Evolutionary conservation across 2,888 invertebrate genomes (phyloP), one percentile per base, ranked within the genome.

Genomic region (Atherix ibis): DNA sequence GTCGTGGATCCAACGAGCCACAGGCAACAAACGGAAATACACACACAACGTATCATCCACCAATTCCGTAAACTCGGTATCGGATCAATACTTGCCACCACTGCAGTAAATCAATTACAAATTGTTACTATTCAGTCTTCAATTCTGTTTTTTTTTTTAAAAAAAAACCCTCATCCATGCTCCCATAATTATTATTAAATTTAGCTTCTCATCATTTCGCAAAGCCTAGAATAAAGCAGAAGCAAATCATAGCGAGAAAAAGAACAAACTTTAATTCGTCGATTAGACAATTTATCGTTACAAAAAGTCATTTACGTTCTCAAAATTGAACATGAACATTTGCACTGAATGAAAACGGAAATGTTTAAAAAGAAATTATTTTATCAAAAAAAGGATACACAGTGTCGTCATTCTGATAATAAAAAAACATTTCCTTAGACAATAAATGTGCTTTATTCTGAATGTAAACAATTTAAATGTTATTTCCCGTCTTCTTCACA

Each of bases 1-100:
- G 3, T 67, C 67, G 47, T 73, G 73, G 72, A 56, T 62, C 32
- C 54, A n/a, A n/a, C n/a, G n/a, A n/a, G 31, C 32, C 16, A 36
- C 34, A 24, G 30, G 30, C 4, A 26, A 27, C 17, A 4, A 14
- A 10, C 25, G n/a, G 4, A 18, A 22, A 6, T 22, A 22, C 10
- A 9, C 22, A 22, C 6, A 22, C 10, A 22, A 10, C 10, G 10
- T 9, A 22, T 9, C 22, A 22, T 3, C 26, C 12, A 26, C n/a
- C 5, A 12, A 12, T 13, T n/a, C n/a, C n/a, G n/a, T n/a, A n/a
- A n/a, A n/a, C n/a, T n/a, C n/a, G n/a, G 28, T 34, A 18, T 18
- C 26, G 18, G 31, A 35, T 26, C 29, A 31, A 34, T 34, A 34
- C 22, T 29, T 34, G 12, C 34, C 34, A n/a, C 34, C 34, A 5